phyloP scores from a whole-genome alignment of 2,797 vertebrate genomes.

The Petrocephalus sullivani region DNA sequence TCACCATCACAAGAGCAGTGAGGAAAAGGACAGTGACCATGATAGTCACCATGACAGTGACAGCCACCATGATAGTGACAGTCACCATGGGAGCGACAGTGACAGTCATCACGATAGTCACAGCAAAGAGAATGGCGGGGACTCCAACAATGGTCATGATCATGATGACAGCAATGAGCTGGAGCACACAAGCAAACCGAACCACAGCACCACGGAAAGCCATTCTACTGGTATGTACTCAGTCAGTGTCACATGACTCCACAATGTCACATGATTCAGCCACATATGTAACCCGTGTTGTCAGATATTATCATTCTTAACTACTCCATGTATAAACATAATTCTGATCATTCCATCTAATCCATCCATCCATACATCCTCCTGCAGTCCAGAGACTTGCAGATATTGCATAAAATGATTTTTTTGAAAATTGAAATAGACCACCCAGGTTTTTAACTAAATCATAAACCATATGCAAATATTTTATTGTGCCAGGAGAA shows the following conservation, averaged over 20 bases:
- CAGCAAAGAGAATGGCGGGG: slow-evolving; percentile 5
- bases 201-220: not conserved
- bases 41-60: not conserved
- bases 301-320: not conserved
- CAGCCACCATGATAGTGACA: not conserved
- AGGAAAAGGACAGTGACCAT: not conserved
- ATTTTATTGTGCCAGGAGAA: not conserved
- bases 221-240: not conserved
- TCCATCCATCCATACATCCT: not conserved
- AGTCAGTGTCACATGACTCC: not conserved
- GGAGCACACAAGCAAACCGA: slow-evolving; percentile 2
- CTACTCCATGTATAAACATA: not conserved
- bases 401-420: not conserved
- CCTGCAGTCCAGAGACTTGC: not conserved
- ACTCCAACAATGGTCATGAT: not conserved
- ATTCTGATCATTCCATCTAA: not conserved
- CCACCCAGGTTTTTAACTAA: not conserved
- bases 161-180: slow-evolving; percentile 14
- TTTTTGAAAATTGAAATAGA: not conserved
- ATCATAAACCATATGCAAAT: not conserved
- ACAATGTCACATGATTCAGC: not conserved
- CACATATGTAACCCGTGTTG: not conserved
- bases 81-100: not conserved
- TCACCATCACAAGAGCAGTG: not conserved
- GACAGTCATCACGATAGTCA: not conserved